Evolutionary conservation across 2,888 invertebrate species (phyloP).

Genomic region (Rhamnusium bicolor): DNA sequence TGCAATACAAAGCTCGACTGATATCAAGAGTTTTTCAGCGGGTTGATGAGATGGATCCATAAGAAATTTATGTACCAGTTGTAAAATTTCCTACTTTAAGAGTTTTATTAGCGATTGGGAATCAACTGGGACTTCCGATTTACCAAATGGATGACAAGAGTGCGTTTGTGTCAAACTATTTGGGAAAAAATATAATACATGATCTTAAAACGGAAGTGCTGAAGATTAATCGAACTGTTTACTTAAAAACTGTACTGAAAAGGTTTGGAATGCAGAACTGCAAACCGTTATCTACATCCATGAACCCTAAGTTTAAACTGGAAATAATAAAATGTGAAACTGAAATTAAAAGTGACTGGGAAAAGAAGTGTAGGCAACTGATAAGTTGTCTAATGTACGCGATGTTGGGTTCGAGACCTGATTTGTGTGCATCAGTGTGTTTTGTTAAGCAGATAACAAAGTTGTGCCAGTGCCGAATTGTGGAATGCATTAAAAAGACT

Average conservation of each 20-base stretch:
- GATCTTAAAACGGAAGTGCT: neutral
- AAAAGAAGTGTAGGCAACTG: neutral
- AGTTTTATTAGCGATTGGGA: constrained; percentile 27
- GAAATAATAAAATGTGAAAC: neutral
- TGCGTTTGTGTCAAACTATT: neutral
- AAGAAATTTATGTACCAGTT: constrained; percentile 36
- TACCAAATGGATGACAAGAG: constrained; percentile 31
- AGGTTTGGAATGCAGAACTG: neutral
- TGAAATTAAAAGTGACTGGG: neutral
- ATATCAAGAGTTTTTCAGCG: constrained; percentile 30
- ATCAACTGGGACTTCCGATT: neutral
- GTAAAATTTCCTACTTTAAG: constrained; percentile 29
- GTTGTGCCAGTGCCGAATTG: neutral
- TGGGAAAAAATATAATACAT: neutral
- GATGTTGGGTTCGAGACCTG: neutral
- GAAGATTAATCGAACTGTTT: neutral
- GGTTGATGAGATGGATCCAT: constrained; percentile 26
- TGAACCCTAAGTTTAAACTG: neutral
- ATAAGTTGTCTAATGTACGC: neutral
- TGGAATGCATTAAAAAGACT: neutral
- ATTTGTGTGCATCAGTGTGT: neutral
- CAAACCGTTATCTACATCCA: neutral
- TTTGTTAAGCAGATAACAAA: neutral
- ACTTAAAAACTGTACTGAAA: neutral
- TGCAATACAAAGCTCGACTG: constrained; percentile 35